A percentile compares a stretch with the other conserved stretches of the same genome.
Evolutionary conservation across 1,140 invertebrate species (phyloP).

Genomic region (Ruditapes philippinarum): DNA sequence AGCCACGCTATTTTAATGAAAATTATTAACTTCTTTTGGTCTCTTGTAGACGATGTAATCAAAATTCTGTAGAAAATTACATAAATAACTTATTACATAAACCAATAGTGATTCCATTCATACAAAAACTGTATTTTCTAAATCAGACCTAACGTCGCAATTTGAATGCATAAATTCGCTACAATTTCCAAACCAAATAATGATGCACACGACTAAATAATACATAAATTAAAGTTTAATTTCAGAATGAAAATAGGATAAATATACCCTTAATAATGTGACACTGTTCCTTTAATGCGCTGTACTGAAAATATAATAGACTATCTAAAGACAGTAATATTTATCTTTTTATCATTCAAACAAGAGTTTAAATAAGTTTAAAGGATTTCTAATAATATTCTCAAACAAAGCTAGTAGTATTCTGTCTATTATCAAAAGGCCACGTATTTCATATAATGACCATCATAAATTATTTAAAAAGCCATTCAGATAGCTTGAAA

Average conservation of each 20-base stretch:
- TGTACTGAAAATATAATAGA: neutral
- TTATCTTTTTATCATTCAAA: neutral
- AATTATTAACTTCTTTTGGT: neutral
- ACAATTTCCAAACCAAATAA: neutral
- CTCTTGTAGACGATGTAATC: neutral
- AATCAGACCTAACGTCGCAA: neutral
- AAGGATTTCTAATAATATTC: neutral
- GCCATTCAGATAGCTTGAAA: too few species aligned
- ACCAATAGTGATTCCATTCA: neutral
- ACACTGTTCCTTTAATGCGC: neutral
- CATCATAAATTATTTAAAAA: too few species aligned
- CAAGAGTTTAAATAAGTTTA: neutral
- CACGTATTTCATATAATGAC: neutral
- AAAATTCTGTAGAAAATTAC: neutral
- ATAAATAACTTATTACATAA: constrained; percentile 2
- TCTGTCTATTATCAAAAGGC: neutral
- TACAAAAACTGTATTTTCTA: neutral
- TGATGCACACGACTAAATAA: constrained; percentile 8
- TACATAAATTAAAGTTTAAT: constrained; percentile 13
- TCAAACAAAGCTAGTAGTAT: neutral
- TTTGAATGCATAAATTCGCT: neutral
- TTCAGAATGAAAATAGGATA: constrained; percentile 2
- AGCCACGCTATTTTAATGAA: neutral
- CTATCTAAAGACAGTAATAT: neutral
- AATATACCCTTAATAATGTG: neutral